Evolutionary conservation across 2,113 vertebrate genomes (phyloP).

Genomic region (Phyllostomus hastatus): DNA sequence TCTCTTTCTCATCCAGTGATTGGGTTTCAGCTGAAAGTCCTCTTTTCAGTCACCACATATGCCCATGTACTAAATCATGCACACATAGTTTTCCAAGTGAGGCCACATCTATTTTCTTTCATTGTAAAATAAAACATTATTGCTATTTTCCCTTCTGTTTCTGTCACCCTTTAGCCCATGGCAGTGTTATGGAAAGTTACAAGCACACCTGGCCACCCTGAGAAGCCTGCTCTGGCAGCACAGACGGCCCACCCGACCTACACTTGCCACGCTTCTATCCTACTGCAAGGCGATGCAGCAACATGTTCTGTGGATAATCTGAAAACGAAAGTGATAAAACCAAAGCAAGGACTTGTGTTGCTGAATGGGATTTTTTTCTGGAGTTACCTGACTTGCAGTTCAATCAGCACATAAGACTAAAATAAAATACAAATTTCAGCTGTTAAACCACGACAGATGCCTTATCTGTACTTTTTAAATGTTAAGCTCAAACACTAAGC

Average conservation of each 20-base stretch:
- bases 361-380: background rate
- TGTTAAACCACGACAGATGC: background rate
- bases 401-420: background rate
- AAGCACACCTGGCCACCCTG: background rate
- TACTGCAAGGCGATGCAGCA: background rate
- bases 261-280: background rate
- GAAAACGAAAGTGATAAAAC: background rate
- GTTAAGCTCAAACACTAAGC: background rate
- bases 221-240: background rate
- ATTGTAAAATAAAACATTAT: background rate
- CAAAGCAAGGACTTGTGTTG: background rate
- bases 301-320: background rate
- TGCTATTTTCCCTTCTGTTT: background rate
- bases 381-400: background rate
- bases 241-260: accelerated
- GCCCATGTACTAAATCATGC: background rate
- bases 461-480: background rate
- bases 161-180: background rate
- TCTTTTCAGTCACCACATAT: background rate
- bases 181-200: background rate
- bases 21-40: background rate
- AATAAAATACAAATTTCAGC: background rate
- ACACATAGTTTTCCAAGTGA: background rate
- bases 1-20: background rate
- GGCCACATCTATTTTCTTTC: background rate